These are phyloP conservation scores for Ennomos quercinarius DNA, from an alignment of 2,888 invertebrate genomes.

Conservation along the genomic window DNA sequence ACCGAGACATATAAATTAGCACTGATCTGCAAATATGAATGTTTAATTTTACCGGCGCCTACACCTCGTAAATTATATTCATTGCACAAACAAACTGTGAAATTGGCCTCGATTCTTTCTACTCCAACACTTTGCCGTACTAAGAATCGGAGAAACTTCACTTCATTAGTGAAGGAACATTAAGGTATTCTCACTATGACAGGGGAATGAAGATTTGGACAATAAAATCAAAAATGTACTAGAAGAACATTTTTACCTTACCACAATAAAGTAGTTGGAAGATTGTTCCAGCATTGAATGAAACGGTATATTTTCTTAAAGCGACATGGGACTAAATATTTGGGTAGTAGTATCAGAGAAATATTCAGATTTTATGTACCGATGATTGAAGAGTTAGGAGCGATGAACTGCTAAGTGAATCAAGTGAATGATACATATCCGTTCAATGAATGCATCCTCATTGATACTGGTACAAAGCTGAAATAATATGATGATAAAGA, in stretches of 20 bases:
- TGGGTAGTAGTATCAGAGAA: neutral
- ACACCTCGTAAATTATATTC: slow-evolving; percentile 10
- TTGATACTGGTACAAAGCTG: too few relatives aligned
- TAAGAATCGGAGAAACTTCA: too few relatives aligned
- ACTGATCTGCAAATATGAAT: slow-evolving; percentile 18
- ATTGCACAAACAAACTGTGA: slow-evolving; percentile 20
- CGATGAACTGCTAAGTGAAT: slow-evolving; percentile 22
- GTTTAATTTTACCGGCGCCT: slow-evolving; percentile 21
- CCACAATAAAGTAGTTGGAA: too few relatives aligned
- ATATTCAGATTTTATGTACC: slow-evolving; percentile 8
- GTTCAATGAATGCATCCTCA: neutral
- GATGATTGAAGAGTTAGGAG: slow-evolving; percentile 16
- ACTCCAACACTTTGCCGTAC: too few relatives aligned
- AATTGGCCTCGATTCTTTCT: slow-evolving; percentile 14
- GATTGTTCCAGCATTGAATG: too few relatives aligned
- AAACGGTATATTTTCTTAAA: too few relatives aligned
- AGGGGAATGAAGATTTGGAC: too few relatives aligned
- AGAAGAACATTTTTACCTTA: too few relatives aligned
- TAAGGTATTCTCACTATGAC: too few relatives aligned
- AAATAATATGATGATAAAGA: too few relatives aligned
- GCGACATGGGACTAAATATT: slow-evolving; percentile 11
- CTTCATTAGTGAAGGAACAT: too few relatives aligned
- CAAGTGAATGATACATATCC: slow-evolving; percentile 17
- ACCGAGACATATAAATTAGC: slow-evolving; percentile 20
- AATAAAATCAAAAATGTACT: too few relatives aligned